These are phyloP conservation scores for Halocynthia aurantium DNA, from an alignment of 23 tunicate genomes.

Conservation along the genomic window DNA sequence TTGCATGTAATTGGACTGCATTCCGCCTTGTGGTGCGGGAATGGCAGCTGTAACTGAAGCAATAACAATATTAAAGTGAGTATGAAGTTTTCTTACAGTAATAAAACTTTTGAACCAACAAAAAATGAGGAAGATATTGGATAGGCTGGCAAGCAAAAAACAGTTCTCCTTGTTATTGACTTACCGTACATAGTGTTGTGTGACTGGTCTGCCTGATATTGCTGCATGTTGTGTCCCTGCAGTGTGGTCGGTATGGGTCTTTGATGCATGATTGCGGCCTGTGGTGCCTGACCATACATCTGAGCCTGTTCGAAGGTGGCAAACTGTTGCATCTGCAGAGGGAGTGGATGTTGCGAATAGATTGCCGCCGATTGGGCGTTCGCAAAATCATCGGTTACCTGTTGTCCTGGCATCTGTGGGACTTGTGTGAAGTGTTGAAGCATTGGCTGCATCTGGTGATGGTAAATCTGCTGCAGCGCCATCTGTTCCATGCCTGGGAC, in stretches of 20 bases:
- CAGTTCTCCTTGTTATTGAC: neutral
- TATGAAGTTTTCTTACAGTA: too few species aligned
- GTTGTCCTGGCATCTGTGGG: slow-evolving; percentile 8
- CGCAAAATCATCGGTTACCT: neutral
- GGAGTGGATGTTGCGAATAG: neutral
- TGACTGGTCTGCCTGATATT: slow-evolving; percentile 4
- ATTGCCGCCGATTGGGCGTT: neutral
- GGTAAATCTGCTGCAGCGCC: neutral
- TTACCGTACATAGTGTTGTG: neutral
- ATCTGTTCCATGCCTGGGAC: too few species aligned
- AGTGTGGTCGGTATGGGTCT: slow-evolving; percentile 10
- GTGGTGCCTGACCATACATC: neutral
- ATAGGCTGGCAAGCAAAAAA: neutral
- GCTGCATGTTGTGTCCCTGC: slow-evolving; percentile 11
- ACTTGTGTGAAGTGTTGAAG: neutral
- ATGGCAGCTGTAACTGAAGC: too few species aligned
- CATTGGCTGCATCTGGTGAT: neutral
- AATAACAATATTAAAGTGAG: too few species aligned
- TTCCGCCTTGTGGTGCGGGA: slow-evolving; percentile 18
- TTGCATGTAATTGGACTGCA: slow-evolving; percentile 18
- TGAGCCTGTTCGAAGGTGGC: slow-evolving; percentile 5
- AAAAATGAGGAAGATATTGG: neutral
- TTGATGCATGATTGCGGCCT: slow-evolving; percentile 7
- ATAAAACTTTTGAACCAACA: neutral
- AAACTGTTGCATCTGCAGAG: slow-evolving; percentile 5